These are phyloP conservation scores for Ctenopoma kingsleyae DNA, from an alignment of 2,797 vertebrate genomes.

Conservation along the genomic window DNA sequence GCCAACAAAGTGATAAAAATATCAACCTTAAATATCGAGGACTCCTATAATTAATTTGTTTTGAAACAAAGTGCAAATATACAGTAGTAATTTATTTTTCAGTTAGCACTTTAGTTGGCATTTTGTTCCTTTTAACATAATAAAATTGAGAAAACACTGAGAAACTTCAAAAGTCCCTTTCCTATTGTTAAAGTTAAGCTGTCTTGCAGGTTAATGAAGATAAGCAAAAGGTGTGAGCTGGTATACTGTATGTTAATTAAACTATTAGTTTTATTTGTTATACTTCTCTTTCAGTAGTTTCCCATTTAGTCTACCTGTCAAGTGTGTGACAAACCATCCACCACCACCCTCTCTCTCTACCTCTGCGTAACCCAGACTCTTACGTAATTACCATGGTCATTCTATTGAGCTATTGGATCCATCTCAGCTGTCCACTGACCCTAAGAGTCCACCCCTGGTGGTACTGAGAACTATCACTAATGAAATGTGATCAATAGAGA, in stretches of 20 bases:
- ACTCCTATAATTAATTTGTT: too few species aligned
- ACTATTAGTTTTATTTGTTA: background rate
- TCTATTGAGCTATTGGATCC: slow-evolving; percentile 70
- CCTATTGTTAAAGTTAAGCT: background rate
- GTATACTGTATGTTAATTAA: background rate
- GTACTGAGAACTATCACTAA: slow-evolving; percentile 62
- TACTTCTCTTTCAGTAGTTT: background rate
- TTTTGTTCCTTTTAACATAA: too few species aligned
- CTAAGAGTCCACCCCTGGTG: slow-evolving; percentile 44
- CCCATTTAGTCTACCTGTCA: slow-evolving; percentile 13
- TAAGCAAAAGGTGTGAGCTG: background rate
- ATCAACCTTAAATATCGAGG: too few species aligned
- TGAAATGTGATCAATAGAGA: slow-evolving; percentile 74
- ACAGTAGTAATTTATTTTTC: too few species aligned
- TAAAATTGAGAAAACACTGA: too few species aligned
- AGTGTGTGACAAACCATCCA: background rate
- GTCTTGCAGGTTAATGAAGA: background rate
- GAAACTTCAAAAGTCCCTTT: background rate
- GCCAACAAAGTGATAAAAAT: too few species aligned
- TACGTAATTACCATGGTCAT: slow-evolving; percentile 64
- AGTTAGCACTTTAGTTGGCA: too few species aligned
- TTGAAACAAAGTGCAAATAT: too few species aligned
- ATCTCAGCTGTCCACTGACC: slow-evolving; percentile 60
- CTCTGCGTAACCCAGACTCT: slow-evolving; percentile 40
- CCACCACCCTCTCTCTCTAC: background rate